Evolutionary conservation across 1,140 invertebrate species (phyloP).

Genomic region (Sinonovacula constricta): DNA sequence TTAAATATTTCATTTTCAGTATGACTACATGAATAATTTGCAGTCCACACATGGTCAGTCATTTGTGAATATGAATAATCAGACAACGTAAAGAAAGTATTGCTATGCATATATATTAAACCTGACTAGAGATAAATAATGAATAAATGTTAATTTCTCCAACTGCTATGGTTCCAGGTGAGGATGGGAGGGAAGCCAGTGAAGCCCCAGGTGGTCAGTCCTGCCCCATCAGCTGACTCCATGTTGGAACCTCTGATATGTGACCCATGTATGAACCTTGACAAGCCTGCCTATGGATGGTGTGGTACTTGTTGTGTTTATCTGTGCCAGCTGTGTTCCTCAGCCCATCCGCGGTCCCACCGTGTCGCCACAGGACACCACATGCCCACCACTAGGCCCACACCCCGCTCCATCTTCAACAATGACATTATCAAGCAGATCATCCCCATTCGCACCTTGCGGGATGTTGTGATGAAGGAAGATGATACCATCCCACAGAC

Average conservation of each 20-base stretch:
- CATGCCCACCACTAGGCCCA: slow-evolving; percentile 13
- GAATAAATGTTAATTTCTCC: too few relatives aligned
- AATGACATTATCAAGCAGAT: slow-evolving; percentile 36
- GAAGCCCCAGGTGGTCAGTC: neutral
- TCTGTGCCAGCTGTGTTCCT: slow-evolving; percentile 26
- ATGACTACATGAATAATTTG: too few relatives aligned
- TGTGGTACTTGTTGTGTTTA: slow-evolving; percentile 40
- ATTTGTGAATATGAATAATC: too few relatives aligned
- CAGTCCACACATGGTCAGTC: too few relatives aligned
- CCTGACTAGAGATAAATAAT: too few relatives aligned
- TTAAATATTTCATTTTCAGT: too few relatives aligned
- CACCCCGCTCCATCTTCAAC: slow-evolving; percentile 5
- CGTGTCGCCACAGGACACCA: slow-evolving; percentile 23
- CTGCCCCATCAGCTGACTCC: neutral
- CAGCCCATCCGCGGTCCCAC: slow-evolving; percentile 24
- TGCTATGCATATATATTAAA: too few relatives aligned
- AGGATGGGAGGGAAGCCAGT: neutral
- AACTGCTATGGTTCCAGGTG: neutral
- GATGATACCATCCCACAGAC: slow-evolving; percentile 15
- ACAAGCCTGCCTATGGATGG: slow-evolving; percentile 34
- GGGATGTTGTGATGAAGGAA: slow-evolving; percentile 22
- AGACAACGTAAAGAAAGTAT: too few relatives aligned
- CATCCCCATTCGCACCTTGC: slow-evolving; percentile 24
- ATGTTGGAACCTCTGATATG: slow-evolving; percentile 8
- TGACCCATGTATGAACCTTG: slow-evolving; percentile 28